These are phyloP conservation scores for Zeus faber DNA, from an alignment of 2,113 vertebrate genomes.

Conservation along the genomic window DNA sequence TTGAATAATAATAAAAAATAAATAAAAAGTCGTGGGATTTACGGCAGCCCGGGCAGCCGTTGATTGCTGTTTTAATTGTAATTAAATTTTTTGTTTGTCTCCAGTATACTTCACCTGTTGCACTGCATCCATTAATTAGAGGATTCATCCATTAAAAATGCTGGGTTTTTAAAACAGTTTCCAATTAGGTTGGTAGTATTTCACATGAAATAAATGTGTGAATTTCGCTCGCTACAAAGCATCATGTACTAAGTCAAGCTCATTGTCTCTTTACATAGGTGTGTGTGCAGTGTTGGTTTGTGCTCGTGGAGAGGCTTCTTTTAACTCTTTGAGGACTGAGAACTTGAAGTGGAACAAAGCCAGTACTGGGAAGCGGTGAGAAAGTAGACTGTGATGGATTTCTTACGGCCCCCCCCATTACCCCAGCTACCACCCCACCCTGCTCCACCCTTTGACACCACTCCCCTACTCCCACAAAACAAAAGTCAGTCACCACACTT, in stretches of 20 bases:
- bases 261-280: slow-evolving; percentile 23
- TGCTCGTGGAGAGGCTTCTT: slow-evolving; percentile 36
- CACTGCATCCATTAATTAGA: slow-evolving; percentile 1
- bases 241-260: background rate
- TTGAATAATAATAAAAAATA: too few species aligned
- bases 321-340: slow-evolving; percentile 34
- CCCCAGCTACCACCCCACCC: slow-evolving; percentile 24
- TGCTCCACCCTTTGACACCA: slow-evolving; percentile 57
- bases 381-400: slow-evolving; percentile 64
- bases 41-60: too few species aligned
- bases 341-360: slow-evolving; percentile 68
- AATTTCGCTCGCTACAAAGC: too few species aligned
- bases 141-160: background rate
- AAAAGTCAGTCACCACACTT: slow-evolving; percentile 70
- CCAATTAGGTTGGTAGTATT: too few species aligned
- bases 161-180: too few species aligned
- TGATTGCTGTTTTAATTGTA: background rate
- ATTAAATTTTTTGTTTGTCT: background rate
- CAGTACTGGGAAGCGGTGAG: slow-evolving; percentile 57
- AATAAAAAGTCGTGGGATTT: too few species aligned
- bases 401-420: slow-evolving; percentile 34
- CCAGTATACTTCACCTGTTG: slow-evolving; percentile 67
- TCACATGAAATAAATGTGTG: background rate
- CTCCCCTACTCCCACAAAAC: slow-evolving; percentile 62
- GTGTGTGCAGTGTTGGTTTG: slow-evolving; percentile 33